phyloP scores from a whole-genome alignment of 1,140 invertebrate genomes.

The Drosophila ironensis region DNA sequence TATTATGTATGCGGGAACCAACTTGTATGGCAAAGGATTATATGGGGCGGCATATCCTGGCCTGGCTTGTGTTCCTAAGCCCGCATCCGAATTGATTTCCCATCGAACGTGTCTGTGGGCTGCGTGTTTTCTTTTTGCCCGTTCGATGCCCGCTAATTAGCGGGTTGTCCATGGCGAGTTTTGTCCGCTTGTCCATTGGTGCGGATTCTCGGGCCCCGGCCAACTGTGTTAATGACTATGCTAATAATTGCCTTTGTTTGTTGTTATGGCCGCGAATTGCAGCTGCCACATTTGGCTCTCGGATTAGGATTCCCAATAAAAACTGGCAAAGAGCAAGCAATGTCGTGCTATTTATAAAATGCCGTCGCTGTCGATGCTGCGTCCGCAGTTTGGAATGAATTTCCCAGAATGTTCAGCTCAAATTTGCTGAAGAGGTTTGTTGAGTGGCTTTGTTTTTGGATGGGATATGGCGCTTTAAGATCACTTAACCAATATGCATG shows the following conservation, averaged over 20 bases:
- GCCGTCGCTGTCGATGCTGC: too few species aligned
- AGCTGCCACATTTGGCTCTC: slow-evolving; percentile 8
- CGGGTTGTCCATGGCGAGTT: slow-evolving; percentile 24
- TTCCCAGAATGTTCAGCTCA: slow-evolving; percentile 13
- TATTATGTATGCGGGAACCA: too few species aligned
- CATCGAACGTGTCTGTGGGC: slow-evolving; percentile 10
- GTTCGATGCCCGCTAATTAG: slow-evolving; percentile 54
- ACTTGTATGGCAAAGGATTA: slow-evolving; percentile 28
- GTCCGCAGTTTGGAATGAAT: neutral
- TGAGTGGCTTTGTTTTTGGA: neutral
- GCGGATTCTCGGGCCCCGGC: neutral
- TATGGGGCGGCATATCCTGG: neutral
- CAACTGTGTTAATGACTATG: slow-evolving; percentile 55
- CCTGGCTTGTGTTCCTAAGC: slow-evolving; percentile 8
- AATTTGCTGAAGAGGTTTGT: too few species aligned
- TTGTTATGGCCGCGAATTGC: slow-evolving; percentile 19
- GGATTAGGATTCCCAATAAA: slow-evolving; percentile 35
- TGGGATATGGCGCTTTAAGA: too few species aligned
- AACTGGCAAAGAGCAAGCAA: neutral
- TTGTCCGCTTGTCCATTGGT: slow-evolving; percentile 13
- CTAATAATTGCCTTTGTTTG: slow-evolving; percentile 62
- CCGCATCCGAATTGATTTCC: slow-evolving; percentile 40
- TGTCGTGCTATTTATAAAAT: slow-evolving; percentile 16
- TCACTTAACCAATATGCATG: too few species aligned
- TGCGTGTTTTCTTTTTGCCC: slow-evolving; percentile 1